phyloP scores from a whole-genome alignment of 2,113 vertebrate genomes.

The Fulica atra region DNA sequence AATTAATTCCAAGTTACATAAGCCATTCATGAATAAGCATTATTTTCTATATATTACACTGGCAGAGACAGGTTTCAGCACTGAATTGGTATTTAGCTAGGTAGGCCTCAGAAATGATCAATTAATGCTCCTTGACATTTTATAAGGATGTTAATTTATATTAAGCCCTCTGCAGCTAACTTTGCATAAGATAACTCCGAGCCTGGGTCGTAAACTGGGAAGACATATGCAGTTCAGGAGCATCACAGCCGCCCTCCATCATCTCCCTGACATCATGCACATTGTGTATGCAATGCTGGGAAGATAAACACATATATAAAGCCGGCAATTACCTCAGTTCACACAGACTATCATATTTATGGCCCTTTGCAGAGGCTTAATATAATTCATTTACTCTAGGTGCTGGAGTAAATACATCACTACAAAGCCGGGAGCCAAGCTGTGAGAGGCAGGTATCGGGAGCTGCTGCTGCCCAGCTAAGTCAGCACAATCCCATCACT shows the following conservation, averaged over 20 bases:
- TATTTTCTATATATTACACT: slow-evolving; percentile 30
- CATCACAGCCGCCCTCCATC: slow-evolving; percentile 15
- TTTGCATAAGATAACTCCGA: neutral
- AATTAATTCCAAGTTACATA: slow-evolving; percentile 31
- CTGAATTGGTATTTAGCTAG: neutral
- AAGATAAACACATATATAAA: slow-evolving; percentile 60
- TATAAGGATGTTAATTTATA: slow-evolving; percentile 33
- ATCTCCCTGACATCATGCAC: slow-evolving; percentile 26
- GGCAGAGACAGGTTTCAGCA: neutral
- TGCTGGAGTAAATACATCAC: slow-evolving; percentile 23
- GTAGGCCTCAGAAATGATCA: slow-evolving; percentile 34
- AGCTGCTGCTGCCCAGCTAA: neutral
- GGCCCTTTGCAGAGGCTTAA: slow-evolving; percentile 7
- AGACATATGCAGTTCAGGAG: slow-evolving; percentile 6
- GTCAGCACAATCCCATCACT: neutral
- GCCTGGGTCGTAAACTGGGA: neutral
- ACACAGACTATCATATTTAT: slow-evolving; percentile 41
- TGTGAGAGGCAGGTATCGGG: neutral
- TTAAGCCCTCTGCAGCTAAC: slow-evolving; percentile 4
- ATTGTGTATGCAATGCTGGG: neutral
- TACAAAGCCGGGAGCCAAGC: neutral
- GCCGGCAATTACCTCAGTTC: slow-evolving; percentile 41
- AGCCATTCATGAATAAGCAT: slow-evolving; percentile 40
- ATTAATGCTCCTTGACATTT: slow-evolving; percentile 65
- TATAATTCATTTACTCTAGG: slow-evolving; percentile 23